Conservation (phyloP, 2,113 vertebrate genomes). For the Calonectris borealis region DNA sequence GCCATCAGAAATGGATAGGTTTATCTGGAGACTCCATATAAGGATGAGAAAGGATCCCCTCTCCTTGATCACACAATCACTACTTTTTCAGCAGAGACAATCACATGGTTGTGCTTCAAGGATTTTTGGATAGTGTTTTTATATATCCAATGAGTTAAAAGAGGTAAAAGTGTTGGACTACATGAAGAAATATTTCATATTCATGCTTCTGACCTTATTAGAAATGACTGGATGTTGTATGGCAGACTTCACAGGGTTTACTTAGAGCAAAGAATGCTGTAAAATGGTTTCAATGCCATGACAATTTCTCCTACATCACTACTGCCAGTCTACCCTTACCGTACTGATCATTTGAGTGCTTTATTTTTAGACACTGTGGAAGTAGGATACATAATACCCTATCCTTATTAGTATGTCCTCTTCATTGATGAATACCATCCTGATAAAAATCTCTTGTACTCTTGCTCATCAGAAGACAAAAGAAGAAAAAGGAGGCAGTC, state of each 20-base stretch:
- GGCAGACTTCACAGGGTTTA: background rate
- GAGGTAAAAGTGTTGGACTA: background rate
- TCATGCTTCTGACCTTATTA: background rate
- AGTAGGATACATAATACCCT: background rate
- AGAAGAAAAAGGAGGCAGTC: background rate
- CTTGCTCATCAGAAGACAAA: background rate
- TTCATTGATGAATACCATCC: background rate
- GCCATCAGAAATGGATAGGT: background rate
- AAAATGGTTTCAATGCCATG: background rate
- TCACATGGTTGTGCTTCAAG: background rate
- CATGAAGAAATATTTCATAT: background rate
- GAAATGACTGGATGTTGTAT: background rate
- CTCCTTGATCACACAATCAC: background rate
- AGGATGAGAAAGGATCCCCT: fast-evolving
- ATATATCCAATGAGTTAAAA: background rate
- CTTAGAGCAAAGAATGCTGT: background rate
- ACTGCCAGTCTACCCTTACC: background rate
- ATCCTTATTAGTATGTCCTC: background rate
- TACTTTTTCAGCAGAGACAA: background rate
- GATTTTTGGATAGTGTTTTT: background rate
- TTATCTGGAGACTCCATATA: background rate
- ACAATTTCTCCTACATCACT: background rate
- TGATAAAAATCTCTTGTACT: background rate
- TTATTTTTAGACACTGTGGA: background rate
- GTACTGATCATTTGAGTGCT: fast-evolving